phyloP scores from a whole-genome alignment of 2,113 vertebrate species.

The Larimichthys crocea region DNA sequence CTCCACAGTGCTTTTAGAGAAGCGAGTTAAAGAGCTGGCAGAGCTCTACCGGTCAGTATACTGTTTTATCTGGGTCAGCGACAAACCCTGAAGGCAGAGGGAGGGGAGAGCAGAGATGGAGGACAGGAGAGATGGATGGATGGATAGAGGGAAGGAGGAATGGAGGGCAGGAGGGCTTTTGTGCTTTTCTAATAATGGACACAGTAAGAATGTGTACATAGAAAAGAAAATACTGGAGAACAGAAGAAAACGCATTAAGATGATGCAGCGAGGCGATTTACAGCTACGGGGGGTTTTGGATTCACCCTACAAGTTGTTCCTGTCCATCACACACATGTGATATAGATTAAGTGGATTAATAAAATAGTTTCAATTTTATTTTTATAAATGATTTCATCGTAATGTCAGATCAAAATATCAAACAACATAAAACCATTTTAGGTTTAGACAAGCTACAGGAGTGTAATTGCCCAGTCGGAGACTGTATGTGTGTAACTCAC shows the following conservation, averaged over 20 bases:
- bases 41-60: constrained; percentile 37
- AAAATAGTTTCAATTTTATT: neutral
- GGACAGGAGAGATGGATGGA: constrained; percentile 60
- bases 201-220: neutral
- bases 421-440: neutral
- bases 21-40: constrained; percentile 40
- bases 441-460: neutral
- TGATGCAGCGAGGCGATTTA: constrained; percentile 4
- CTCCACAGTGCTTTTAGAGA: constrained; percentile 29
- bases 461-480: neutral
- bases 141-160: constrained; percentile 52
- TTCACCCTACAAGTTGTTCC: neutral
- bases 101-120: constrained; percentile 29
- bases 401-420: neutral
- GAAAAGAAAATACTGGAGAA: neutral
- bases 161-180: constrained; percentile 53
- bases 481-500: constrained; percentile 67
- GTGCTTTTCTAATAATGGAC: constrained; percentile 54
- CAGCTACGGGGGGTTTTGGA: neutral
- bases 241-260: constrained; percentile 17
- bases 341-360: neutral
- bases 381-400: neutral
- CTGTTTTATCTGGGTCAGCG: constrained; percentile 74
- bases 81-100: constrained; percentile 53
- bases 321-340: neutral